Evolutionary conservation across 1,140 invertebrate species (phyloP), one percentile per base, ranked within the genome.

Genomic region (Diorhabda sublineata): DNA sequence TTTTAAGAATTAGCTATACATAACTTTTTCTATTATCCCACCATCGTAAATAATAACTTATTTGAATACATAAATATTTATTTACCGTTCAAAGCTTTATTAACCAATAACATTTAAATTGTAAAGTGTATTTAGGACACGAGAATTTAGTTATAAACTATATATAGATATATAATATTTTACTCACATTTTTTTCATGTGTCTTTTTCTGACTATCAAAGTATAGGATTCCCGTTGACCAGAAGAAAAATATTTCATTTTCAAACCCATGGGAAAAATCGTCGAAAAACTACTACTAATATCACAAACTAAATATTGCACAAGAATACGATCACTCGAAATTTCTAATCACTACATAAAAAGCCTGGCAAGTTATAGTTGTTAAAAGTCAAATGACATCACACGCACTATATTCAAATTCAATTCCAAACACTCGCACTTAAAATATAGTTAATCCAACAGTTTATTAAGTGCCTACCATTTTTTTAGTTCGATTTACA

Each of bases 141-240:
- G 26, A 26, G 26, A 26, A 26, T 26, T 26, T 26, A 26, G 26
- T 26, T 26, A 26, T 26, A 26, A 26, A 26, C 26, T 26, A 26
- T 26, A 26, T 26, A 11, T 11, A 11, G 11, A 11, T 11, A 26
- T 26, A 2, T 26, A 26, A 26, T 26, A 26, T 26, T 26, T 68
- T 43, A 79, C 78, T 79, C 73, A 79, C 83, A 84, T 73, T 79
- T 84, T 85, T 72, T 84, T 84, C 82, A 84, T 83, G 65, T 84
- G 82, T 47, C 83, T 76, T 73, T 84, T 84, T 61, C 83, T 81
- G 26, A 83, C 83, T 59, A 84, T 83, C 71, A 84, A 70, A 58
- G 83, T 83, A 74, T 84, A 85, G 63, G 84, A 84, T 78, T 85
- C 84, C 73, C 83, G 81, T 67, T 84, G 83, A 52, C 79, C 80